phyloP scores from a whole-genome alignment of 2,113 vertebrate species.

The Pachyramphus minor region DNA sequence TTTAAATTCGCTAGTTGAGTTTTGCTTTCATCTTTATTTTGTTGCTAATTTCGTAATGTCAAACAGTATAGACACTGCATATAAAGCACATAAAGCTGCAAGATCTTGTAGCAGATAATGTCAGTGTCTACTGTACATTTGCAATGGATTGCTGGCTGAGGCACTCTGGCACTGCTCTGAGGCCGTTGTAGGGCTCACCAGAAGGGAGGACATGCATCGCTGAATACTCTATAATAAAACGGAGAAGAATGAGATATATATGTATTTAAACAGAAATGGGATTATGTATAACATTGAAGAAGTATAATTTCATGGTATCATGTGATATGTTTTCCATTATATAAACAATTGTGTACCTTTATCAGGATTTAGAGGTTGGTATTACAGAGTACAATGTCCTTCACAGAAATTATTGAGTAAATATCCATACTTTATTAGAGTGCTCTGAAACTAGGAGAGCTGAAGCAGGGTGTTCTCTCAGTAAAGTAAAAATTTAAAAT shows the following conservation, averaged over 20 bases:
- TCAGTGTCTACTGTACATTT: conserved; percentile 69
- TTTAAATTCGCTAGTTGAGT: conserved; percentile 23
- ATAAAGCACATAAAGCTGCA: neutral
- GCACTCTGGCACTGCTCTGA: conserved; percentile 25
- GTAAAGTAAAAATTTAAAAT: neutral
- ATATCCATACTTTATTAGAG: neutral
- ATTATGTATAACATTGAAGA: neutral
- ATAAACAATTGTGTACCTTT: neutral
- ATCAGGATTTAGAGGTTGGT: neutral
- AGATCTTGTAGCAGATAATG: neutral
- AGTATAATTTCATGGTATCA: neutral
- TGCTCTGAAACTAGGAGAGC: neutral
- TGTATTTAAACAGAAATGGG: neutral
- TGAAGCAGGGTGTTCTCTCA: neutral
- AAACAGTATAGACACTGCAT: neutral
- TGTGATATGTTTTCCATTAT: neutral
- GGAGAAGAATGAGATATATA: neutral
- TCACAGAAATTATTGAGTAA: neutral
- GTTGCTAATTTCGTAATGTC: neutral
- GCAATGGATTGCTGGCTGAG: conserved; percentile 43
- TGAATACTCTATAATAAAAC: conserved; percentile 56
- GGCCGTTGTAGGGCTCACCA: conserved; percentile 15
- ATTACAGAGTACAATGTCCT: neutral
- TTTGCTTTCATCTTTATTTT: conserved; percentile 50
- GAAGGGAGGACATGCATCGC: conserved; percentile 23